Evolutionary conservation across 2,797 vertebrate genomes (phyloP), one percentile per base, ranked within the genome.

Genomic region (Bryconaethiops microstoma): DNA sequence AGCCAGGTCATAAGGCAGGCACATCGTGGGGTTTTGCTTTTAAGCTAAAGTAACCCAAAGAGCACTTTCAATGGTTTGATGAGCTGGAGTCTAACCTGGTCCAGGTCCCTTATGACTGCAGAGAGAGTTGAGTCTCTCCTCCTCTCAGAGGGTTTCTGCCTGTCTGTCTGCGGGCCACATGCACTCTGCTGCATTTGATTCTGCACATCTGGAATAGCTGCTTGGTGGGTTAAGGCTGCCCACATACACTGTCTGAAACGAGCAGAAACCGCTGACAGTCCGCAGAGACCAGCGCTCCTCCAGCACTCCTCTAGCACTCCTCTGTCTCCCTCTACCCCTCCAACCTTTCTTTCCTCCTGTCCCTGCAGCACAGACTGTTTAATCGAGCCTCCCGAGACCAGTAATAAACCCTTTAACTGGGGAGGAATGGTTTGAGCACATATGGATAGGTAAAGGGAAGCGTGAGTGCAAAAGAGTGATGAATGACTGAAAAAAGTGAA

Each of bases 121-220:
- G 70, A 64, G 72, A 64, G 72, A 79, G 77, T 77, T 73, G 59
- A 74, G 57, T 79, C 78, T 74, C 52, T 59, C 21, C 1, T 59
- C 78, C 68, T 79, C 76, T 82, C 55, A 54, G 72, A 81, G 78
- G 64, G 40, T 17, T 71, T 69, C 71, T 76, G 85, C 42, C 60
- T 81, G 25, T 76, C 70, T 80, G 62, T 82, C 68, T 62, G 74
- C 17, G 67, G 76, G 68, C 71, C 73, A 42, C 60, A 59, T 74
- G 78, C 39, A 68, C 74, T 84, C 67, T 69, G 74, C 65, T 78
- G 59, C 68, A 71, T 83, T 80, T 74, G 80, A 87, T 83, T 86
- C 55, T 16, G 16, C 82, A 89, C 88, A 88, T 88, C 86, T 88
- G 86, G 85, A 88, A 83, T 77, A 81, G 81, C 76, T 83, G 85